Base-by-base conservation (phyloP, 2,113 vertebrate species). In the Proteles cristata region DNA sequence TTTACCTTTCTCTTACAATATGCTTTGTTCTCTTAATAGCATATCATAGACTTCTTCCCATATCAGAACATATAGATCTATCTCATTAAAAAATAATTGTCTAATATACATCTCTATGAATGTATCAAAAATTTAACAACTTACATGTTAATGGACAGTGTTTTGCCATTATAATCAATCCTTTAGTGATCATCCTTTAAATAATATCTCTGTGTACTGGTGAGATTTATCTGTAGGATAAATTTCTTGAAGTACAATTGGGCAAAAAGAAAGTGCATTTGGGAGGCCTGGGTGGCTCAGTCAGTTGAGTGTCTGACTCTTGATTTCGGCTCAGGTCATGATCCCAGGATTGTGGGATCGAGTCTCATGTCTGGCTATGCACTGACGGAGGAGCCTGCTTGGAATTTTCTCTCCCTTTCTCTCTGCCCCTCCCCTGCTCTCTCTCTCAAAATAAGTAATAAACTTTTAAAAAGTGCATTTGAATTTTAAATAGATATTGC, bases 41-140 rank as follows among this genome's bases (percentile, higher is more conserved):
- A n/a, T 74, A 53, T 19, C 12, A 35, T 39, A 95, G 87, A 84
- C 73, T 87, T 96, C 50, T 79, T 94, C 86, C n/a, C 50, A 90
- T 83, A 35, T n/a, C 10, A 77, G 68, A 90, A 73, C 33, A 71
- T 45, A 35, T 4, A 77, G 17, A 43, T 28, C 26, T 90, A 86
- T 14, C 33, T 69, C 39, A 93, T 87, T 85, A 77, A 94, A 93
- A 79, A 82, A 86, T 90, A 77, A 79, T 7, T 50, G 50, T 33
- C 33, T 28, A 85, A 16, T 53, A 48, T 73, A 95, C 26, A 69
- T 74, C 9, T 63, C 19, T 65, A 45, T 82, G 43, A 50, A 43
- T 87, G 28, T 65, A 39, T 82, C 12, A n/a, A 69, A 69, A 81
- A 89, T 82, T 88, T 74, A 71, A 89, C 23, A 92, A 69, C 58